Evolutionary conservation across 2,888 invertebrate species (phyloP).

Genomic region (Drosophila testacea): DNA sequence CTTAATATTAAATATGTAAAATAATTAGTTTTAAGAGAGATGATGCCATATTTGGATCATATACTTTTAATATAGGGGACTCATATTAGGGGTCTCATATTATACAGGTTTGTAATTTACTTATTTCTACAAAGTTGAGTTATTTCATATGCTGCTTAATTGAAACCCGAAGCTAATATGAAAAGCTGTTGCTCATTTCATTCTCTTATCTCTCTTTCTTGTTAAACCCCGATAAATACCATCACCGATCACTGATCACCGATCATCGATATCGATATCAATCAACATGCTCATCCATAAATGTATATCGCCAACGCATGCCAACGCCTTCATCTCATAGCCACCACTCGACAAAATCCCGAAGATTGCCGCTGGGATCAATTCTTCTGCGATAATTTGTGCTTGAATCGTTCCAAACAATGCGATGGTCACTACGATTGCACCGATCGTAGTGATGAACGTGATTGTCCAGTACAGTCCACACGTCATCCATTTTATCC

Average conservation of each 20-base stretch:
- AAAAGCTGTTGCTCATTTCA: constrained; percentile 48
- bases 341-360: constrained; percentile 70
- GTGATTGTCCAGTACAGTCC: constrained; percentile 66
- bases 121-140: constrained; percentile 16
- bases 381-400: constrained; percentile 87
- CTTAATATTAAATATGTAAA: constrained; percentile 2
- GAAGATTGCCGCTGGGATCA: constrained; percentile 84
- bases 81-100: neutral
- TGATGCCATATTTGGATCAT: neutral
- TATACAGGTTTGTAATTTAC: constrained; percentile 46
- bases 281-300: constrained; percentile 12
- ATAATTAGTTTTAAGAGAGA: constrained; percentile 30
- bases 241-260: neutral
- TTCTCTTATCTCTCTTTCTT: constrained; percentile 59
- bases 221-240: constrained; percentile 26
- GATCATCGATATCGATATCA: constrained; percentile 8
- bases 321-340: constrained; percentile 53
- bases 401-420: constrained; percentile 87
- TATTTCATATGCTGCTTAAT: constrained; percentile 18
- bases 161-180: constrained; percentile 18
- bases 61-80: neutral
- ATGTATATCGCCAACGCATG: constrained; percentile 43
- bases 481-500: constrained; percentile 57
- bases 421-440: constrained; percentile 89
- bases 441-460: constrained; percentile 88